A percentile compares a stretch with the other conserved stretches of the same genome.
phyloP scores from a whole-genome alignment of 2,797 vertebrate genomes.

The Melanogrammus aeglefinus region DNA sequence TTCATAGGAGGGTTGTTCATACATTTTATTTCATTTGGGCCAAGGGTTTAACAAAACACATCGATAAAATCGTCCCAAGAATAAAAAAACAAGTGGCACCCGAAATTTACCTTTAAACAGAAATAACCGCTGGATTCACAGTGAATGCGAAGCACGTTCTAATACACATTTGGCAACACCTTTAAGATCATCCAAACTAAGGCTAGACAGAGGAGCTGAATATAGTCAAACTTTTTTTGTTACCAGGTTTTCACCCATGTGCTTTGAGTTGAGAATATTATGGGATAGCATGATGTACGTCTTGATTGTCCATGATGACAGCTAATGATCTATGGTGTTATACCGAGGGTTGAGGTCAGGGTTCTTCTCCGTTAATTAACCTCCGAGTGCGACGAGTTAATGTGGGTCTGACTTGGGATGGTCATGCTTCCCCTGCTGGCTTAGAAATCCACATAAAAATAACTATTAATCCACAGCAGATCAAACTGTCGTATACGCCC shows the following conservation, averaged over 20 bases:
- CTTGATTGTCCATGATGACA: background rate
- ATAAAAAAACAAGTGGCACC: background rate
- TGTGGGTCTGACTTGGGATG: too few relatives aligned
- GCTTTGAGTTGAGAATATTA: background rate
- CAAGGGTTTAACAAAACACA: background rate
- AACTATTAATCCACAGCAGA: background rate
- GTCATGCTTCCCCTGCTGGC: too few relatives aligned
- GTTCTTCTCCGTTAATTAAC: background rate
- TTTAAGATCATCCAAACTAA: background rate
- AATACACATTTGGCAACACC: background rate
- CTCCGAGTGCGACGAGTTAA: too few relatives aligned
- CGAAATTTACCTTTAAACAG: background rate
- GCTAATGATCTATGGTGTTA: background rate
- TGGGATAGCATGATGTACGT: background rate
- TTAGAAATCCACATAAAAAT: too few relatives aligned
- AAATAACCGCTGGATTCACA: too few relatives aligned
- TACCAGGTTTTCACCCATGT: background rate
- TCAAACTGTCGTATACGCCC: too few relatives aligned
- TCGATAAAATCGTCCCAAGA: background rate
- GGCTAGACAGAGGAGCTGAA: background rate
- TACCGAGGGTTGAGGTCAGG: too few relatives aligned
- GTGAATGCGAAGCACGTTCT: too few relatives aligned
- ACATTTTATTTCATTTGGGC: background rate
- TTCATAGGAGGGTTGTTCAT: background rate
- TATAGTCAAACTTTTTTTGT: background rate